A percentile compares a stretch with the other conserved stretches of the same genome.
phyloP scores from a whole-genome alignment of 2,888 invertebrate genomes.

The Thymelicus sylvestris region DNA sequence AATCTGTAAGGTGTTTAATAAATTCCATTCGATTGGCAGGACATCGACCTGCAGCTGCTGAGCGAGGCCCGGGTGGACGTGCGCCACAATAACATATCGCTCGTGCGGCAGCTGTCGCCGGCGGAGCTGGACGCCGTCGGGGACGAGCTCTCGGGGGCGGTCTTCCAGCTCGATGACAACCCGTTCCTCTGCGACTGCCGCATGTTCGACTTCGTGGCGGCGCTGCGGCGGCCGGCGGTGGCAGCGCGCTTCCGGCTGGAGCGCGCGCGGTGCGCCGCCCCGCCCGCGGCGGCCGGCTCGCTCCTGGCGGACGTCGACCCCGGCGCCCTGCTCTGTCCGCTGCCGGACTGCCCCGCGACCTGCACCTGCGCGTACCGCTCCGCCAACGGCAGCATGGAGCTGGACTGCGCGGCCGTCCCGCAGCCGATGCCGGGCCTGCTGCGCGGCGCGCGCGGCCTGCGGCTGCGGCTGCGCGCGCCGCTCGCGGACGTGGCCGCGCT shows the following conservation, averaged over 20 bases:
- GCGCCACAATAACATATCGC: slow-evolving; percentile 51
- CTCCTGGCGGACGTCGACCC: slow-evolving; percentile 20
- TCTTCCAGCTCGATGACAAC: slow-evolving; percentile 52
- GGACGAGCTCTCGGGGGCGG: slow-evolving; percentile 10
- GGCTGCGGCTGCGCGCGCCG: slow-evolving; percentile 21
- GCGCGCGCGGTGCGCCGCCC: slow-evolving; percentile 36
- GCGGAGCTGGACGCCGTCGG: background rate
- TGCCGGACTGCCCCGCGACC: slow-evolving; percentile 20
- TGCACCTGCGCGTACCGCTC: slow-evolving; percentile 40
- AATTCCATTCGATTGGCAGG: slow-evolving; percentile 13
- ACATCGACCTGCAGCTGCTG: slow-evolving; percentile 40
- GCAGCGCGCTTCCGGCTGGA: slow-evolving; percentile 10
- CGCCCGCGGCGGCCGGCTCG: slow-evolving; percentile 13
- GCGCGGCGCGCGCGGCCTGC: background rate
- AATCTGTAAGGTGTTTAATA: no score
- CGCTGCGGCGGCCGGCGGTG: background rate
- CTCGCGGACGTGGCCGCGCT: slow-evolving; percentile 4
- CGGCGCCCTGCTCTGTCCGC: slow-evolving; percentile 24
- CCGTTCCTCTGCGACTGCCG: slow-evolving; percentile 56
- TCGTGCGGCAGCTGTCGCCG: slow-evolving; percentile 12
- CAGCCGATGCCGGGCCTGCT: background rate
- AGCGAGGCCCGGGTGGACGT: slow-evolving; percentile 44
- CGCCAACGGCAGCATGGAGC: slow-evolving; percentile 21
- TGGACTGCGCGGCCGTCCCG: slow-evolving; percentile 32
- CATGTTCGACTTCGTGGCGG: slow-evolving; percentile 45